A percentile compares a stretch with the other conserved stretches of the same genome.
These are phyloP conservation scores for Eurystomus glaucurus DNA, from an alignment of 2,797 vertebrate genomes.

Conservation along the genomic window DNA sequence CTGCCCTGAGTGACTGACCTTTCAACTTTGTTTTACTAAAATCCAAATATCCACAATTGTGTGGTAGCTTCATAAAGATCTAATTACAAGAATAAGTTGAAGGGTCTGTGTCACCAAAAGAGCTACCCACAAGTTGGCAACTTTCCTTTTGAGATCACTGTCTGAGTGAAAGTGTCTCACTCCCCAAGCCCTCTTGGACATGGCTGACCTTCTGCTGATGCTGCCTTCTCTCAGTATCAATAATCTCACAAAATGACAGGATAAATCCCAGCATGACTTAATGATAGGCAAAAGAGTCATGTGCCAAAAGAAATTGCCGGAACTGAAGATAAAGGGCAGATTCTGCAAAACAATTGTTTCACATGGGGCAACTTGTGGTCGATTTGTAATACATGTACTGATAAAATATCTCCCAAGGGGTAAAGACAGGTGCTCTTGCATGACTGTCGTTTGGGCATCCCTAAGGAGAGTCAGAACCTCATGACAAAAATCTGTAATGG, in stretches of 20 bases:
- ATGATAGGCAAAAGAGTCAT: neutral
- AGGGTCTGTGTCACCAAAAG: neutral
- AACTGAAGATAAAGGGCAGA: neutral
- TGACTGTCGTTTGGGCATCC: neutral
- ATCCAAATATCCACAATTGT: neutral
- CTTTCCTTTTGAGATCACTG: neutral
- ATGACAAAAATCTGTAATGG: neutral
- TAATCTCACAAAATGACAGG: neutral
- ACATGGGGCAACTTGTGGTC: neutral
- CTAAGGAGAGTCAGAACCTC: neutral
- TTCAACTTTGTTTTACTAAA: neutral
- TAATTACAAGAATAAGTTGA: neutral
- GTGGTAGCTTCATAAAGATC: neutral
- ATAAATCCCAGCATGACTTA: neutral
- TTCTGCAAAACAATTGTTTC: neutral
- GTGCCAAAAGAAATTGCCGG: neutral
- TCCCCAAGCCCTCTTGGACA: neutral
- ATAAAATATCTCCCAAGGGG: neutral
- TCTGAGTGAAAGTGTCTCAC: neutral
- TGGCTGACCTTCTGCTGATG: neutral
- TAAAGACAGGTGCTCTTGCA: neutral
- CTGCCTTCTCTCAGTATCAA: neutral
- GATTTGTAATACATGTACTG: fast-evolving
- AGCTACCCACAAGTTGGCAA: neutral
- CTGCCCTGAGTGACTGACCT: neutral